Conservation (phyloP, 2,888 invertebrate genomes). For the Phaedon cochleariae region DNA sequence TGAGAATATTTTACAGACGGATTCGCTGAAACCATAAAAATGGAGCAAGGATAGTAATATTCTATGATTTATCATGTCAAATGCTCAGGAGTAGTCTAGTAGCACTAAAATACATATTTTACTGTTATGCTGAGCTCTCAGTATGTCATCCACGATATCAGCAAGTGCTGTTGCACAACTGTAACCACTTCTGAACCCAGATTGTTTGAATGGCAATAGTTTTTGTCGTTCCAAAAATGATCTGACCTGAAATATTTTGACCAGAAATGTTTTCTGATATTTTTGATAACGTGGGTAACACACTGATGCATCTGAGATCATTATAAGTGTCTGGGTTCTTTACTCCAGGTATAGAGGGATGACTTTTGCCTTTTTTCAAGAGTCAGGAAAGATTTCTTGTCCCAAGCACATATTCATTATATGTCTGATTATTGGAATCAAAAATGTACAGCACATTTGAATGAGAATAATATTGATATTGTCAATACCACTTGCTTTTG, state of each 20-base stretch:
- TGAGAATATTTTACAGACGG: not conserved
- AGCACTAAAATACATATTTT: not conserved
- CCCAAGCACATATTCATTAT: constrained; percentile 2
- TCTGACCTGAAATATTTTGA: not conserved
- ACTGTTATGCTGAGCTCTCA: too few species aligned
- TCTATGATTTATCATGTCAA: too few species aligned
- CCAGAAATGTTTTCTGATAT: not conserved
- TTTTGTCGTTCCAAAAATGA: not conserved
- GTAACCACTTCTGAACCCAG: too few species aligned
- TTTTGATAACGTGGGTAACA: not conserved
- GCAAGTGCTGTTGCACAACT: too few species aligned
- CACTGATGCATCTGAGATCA: not conserved
- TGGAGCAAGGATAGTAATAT: too few species aligned
- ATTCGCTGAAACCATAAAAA: not conserved
- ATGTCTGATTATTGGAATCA: constrained; percentile 3
- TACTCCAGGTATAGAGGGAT: not conserved
- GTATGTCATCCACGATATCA: too few species aligned
- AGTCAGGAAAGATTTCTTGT: constrained; percentile 6
- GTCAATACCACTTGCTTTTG: not conserved
- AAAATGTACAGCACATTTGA: constrained; percentile 4
- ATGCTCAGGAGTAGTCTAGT: not conserved
- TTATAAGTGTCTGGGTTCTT: not conserved
- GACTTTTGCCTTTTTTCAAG: not conserved
- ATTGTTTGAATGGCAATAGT: too few species aligned
- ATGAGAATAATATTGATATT: not conserved